Evolutionary conservation across 2,797 vertebrate genomes (phyloP).

Genomic region (Danio aesculapii): DNA sequence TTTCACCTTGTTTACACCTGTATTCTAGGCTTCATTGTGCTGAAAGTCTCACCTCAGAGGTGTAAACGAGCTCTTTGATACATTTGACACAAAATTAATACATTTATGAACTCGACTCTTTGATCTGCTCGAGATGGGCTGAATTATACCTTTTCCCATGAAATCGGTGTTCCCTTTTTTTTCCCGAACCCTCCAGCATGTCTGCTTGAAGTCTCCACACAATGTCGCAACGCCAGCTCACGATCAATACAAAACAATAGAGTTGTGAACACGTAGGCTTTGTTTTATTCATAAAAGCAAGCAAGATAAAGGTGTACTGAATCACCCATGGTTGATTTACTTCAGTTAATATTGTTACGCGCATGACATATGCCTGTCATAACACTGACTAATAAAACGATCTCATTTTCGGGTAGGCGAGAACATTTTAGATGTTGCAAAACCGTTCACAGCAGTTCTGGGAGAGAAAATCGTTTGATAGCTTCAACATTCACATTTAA

Average conservation of each 20-base stretch:
- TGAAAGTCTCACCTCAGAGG: neutral
- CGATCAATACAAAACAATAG: neutral
- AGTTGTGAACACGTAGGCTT: neutral
- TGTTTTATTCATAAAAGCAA: conserved; percentile 11
- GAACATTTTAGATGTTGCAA: conserved; percentile 16
- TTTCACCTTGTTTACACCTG: neutral
- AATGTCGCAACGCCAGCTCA: neutral
- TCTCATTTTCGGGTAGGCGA: neutral
- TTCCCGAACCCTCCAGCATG: neutral
- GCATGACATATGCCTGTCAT: conserved; percentile 5
- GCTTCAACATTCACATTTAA: conserved; percentile 57
- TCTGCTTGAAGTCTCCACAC: neutral
- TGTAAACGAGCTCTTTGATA: conserved; percentile 11
- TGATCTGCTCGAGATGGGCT: conserved; percentile 73
- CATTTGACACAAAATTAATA: neutral
- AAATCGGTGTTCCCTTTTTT: conserved; percentile 67
- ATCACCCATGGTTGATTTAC: conserved; percentile 6
- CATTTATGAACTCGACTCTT: neutral
- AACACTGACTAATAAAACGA: conserved; percentile 23
- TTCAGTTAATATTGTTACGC: conserved; percentile 9
- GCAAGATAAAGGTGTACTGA: conserved; percentile 23
- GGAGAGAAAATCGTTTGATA: conserved; percentile 50
- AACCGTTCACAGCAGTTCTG: conserved; percentile 24
- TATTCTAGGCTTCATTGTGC: neutral
- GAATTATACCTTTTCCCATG: conserved; percentile 67